Conservation (phyloP, 2,888 invertebrate genomes). For the Drosophila bunnanda region DNA sequence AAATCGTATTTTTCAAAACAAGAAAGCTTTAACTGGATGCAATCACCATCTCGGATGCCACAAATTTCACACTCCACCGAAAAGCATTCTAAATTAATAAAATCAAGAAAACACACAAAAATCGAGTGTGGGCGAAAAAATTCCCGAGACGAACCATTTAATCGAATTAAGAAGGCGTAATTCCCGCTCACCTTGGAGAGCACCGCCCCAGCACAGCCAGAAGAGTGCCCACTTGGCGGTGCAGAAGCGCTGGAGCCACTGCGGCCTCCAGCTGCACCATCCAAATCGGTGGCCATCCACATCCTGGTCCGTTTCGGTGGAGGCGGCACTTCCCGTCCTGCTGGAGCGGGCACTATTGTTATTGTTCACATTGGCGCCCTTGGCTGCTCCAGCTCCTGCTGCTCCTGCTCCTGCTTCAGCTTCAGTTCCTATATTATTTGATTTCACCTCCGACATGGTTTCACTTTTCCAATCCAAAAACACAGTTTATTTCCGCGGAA, state of each 20-base stretch:
- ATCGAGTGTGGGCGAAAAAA: conserved; percentile 34
- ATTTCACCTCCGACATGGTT: conserved; percentile 42
- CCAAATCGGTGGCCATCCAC: conserved; percentile 86
- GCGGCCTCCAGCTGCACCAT: conserved; percentile 88
- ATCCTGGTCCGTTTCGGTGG: conserved; percentile 32
- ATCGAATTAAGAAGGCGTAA: conserved; percentile 59
- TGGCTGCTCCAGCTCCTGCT: conserved; percentile 24
- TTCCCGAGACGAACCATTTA: conserved; percentile 36
- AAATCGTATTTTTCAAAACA: neutral
- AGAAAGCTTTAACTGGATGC: neutral
- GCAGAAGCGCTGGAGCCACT: conserved; percentile 89
- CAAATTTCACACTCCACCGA: conserved; percentile 1
- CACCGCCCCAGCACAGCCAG: conserved; percentile 92
- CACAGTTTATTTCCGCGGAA: neutral
- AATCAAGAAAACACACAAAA: conserved; percentile 1
- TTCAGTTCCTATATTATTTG: conserved; percentile 15
- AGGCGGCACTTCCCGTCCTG: conserved; percentile 55
- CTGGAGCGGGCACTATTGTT: conserved; percentile 76
- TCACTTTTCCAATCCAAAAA: conserved; percentile 7
- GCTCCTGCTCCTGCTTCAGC: neutral
- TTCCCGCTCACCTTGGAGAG: conserved; percentile 88
- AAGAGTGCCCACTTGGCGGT: conserved; percentile 92
- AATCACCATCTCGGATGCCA: neutral
- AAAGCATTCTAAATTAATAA: conserved; percentile 16
- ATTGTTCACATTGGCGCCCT: conserved; percentile 69